Evolutionary conservation across 1,140 invertebrate species (phyloP), one percentile per base, ranked within the genome.

Genomic region (Magallana angulata): DNA sequence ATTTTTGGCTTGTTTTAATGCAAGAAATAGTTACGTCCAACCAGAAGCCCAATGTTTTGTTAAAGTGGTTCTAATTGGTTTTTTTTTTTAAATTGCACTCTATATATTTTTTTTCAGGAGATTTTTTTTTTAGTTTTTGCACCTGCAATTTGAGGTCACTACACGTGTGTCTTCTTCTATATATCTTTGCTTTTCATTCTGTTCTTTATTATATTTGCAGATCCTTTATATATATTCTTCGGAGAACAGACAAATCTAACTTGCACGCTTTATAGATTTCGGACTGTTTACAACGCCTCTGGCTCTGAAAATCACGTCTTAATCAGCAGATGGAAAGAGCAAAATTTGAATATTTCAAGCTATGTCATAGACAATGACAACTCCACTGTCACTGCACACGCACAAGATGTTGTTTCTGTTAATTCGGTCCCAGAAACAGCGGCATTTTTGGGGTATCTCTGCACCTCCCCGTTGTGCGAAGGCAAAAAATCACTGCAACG

Each of bases 221-320:
- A 76, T 76, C 68, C 68, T 36, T 12, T 76, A 11, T 76, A 76
- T 36, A 76, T 36, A 12, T 76, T 76, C 68, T 76, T 76, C 14
- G 68, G 68, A 36, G 68, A 76, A 11, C 18, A 76, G 68, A 76
- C 36, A 30, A 76, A 76, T 76, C 14, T 76, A 18, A 30, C 68
- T 76, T 76, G 68, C 68, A 76, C 68, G 24, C 68, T 76, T 76
- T 9, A 9, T 76, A 76, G 68, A 30, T 76, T 30, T 12, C 9
- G 68, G 36, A 24, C 68, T 30, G 24, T 12, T 76, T 11, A 30
- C 68, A 36, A 36, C 36, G 14, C 68, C 14, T 76, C 24, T 30
- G 30, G 30, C 14, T 76, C 24, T 30, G 30, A 76, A 76, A 76
- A 76, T 76, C 9, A 30, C 24, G 36, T 76, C 24, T 7, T 3